Conservation (phyloP, 2,113 vertebrate genomes). For the Rhinoptilus africanus region DNA sequence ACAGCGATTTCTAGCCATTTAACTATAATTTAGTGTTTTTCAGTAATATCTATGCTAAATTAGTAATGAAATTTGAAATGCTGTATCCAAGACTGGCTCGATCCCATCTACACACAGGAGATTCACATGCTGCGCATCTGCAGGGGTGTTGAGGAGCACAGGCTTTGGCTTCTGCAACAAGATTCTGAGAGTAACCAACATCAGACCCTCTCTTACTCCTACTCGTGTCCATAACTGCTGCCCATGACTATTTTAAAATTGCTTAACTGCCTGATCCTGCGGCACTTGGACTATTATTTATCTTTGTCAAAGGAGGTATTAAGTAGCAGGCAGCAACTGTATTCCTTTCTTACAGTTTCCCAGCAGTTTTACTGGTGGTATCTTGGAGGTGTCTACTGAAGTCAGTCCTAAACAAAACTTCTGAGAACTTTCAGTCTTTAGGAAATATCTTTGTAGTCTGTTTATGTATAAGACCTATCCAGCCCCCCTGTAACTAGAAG, state of each 20-base stretch:
- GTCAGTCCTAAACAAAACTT: neutral
- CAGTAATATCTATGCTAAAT: neutral
- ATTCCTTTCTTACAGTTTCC: neutral
- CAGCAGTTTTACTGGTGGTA: neutral
- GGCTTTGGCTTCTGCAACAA: neutral
- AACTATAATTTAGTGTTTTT: neutral
- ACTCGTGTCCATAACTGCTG: neutral
- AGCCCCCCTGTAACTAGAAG: neutral
- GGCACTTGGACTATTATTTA: neutral
- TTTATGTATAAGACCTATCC: neutral
- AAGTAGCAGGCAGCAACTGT: neutral
- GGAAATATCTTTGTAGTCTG: neutral
- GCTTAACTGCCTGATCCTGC: neutral
- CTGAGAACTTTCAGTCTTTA: neutral
- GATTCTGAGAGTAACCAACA: neutral
- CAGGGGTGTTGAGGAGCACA: neutral
- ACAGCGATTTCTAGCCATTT: neutral
- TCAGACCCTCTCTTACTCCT: neutral
- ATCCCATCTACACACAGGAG: neutral
- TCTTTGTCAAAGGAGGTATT: neutral
- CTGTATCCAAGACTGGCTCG: rapidly evolving
- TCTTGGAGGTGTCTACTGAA: neutral
- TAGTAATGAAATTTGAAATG: neutral
- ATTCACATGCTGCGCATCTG: neutral
- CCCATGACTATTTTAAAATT: neutral